phyloP scores from a whole-genome alignment of 2,797 vertebrate species.

The Cygnus olor region DNA sequence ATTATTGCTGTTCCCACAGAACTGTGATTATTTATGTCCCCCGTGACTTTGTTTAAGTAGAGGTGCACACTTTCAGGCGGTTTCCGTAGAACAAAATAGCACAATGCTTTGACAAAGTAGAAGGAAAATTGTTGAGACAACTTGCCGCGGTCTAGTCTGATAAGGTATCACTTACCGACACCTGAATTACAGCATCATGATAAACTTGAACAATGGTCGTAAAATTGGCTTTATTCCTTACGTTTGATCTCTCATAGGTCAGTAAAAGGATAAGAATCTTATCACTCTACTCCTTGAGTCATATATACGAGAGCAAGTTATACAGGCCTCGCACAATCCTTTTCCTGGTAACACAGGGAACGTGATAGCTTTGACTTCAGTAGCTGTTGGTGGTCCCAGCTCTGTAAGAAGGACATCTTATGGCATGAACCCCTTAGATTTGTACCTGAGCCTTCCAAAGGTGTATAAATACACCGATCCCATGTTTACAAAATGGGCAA shows the following conservation, averaged over 20 bases:
- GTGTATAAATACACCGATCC: not conserved
- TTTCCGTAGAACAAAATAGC: not conserved
- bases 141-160: not conserved
- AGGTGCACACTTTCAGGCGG: not conserved
- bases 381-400: not conserved
- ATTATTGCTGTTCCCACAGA: too few species aligned
- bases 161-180: not conserved
- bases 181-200: not conserved
- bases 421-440: not conserved
- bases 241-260: slow-evolving; percentile 8
- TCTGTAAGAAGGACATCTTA: not conserved
- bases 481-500: not conserved
- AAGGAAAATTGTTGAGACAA: not conserved
- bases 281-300: not conserved
- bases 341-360: not conserved
- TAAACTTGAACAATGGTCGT: slow-evolving; percentile 19
- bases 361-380: not conserved
- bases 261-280: slow-evolving; percentile 1
- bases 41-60: not conserved
- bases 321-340: not conserved
- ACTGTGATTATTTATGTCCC: not conserved
- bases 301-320: not conserved
- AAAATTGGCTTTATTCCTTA: not conserved
- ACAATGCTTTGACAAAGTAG: not conserved
- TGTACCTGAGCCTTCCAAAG: not conserved